Percentiles rank a stretch among this genome's conserved stretches.
Evolutionary conservation across 2,113 vertebrate genomes (phyloP).

Genomic region (Chitala chitala): DNA sequence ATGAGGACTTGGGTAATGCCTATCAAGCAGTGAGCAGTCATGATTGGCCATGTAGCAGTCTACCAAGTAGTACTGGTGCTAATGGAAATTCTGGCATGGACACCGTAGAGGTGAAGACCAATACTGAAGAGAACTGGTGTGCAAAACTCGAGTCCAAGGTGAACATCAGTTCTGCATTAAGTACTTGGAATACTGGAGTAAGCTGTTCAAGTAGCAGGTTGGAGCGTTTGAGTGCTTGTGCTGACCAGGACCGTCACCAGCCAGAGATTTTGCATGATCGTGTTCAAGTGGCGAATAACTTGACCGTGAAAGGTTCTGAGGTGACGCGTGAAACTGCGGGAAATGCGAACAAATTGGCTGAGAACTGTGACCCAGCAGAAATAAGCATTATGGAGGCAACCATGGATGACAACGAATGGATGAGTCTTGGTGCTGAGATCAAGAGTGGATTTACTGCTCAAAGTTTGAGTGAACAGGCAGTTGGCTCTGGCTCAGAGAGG

Average conservation of each 20-base stretch:
- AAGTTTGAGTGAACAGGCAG: slow-evolving; percentile 6
- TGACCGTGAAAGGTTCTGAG: no score
- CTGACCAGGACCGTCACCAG: not conserved
- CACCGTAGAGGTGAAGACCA: not conserved
- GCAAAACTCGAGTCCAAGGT: not conserved
- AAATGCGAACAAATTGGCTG: not conserved
- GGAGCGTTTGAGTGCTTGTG: not conserved
- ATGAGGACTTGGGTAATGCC: not conserved
- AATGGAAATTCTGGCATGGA: not conserved
- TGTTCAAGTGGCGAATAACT: not conserved
- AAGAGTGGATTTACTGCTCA: slow-evolving; percentile 44
- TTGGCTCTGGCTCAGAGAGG: not conserved
- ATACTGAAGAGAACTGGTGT: not conserved
- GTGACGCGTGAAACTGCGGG: slow-evolving; percentile 16
- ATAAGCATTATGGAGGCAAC: slow-evolving; percentile 68
- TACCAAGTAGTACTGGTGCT: not conserved
- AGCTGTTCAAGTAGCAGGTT: not conserved
- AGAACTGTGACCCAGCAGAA: slow-evolving; percentile 47
- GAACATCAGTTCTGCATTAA: no score
- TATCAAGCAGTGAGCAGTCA: not conserved
- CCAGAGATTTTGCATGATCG: not conserved
- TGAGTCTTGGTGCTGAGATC: slow-evolving; percentile 40
- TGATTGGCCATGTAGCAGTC: not conserved
- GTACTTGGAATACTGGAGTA: no score
- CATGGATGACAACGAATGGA: slow-evolving; percentile 67